A percentile compares a stretch with the other conserved stretches of the same genome.
These are phyloP conservation scores for Motacilla tschutschensis DNA, from an alignment of 2,113 vertebrate genomes.

Conservation along the genomic window DNA sequence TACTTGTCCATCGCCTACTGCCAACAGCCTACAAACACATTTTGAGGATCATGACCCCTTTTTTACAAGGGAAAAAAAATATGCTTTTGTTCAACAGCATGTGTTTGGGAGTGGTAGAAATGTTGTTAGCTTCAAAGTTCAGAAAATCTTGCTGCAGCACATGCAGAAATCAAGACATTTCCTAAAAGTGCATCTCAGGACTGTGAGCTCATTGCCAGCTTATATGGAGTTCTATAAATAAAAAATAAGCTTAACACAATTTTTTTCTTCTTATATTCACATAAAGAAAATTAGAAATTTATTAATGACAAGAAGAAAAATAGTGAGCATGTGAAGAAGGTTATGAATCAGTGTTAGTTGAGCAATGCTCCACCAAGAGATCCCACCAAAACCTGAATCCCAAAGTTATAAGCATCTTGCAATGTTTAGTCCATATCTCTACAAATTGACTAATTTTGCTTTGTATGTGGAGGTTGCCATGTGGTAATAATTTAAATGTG, in stretches of 20 bases:
- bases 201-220: background rate
- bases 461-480: fast-evolving
- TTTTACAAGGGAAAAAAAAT: background rate
- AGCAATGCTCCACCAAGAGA: background rate
- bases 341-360: background rate
- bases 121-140: background rate
- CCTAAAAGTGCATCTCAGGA: background rate
- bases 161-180: background rate
- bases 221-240: background rate
- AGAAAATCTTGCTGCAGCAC: background rate
- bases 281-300: background rate
- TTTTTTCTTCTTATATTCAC: background rate
- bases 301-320: background rate
- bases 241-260: background rate
- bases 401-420: background rate
- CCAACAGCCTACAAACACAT: fast-evolving
- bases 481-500: background rate
- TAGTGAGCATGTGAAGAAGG: background rate
- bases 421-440: background rate
- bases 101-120: background rate
- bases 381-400: background rate
- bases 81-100: background rate
- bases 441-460: background rate
- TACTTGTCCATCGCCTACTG: background rate
- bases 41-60: background rate